Base-by-base conservation (phyloP, 2,888 invertebrate species). In the Microplitis deprimator region DNA sequence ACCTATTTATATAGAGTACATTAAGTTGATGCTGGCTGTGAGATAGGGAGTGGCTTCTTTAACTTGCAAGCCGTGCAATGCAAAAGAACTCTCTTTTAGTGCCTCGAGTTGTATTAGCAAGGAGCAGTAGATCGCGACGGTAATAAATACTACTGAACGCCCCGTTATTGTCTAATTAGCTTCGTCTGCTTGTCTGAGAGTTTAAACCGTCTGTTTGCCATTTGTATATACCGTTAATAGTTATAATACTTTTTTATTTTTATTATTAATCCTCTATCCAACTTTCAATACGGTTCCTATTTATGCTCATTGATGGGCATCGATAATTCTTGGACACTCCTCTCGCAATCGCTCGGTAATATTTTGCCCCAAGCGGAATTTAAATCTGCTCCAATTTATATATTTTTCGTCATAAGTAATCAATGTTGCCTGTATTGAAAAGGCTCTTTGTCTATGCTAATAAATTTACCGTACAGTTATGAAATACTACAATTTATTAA, bases 121-220 rank as follows among this genome's bases (percentile, higher is more conserved):
- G 59, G 72, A 62, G 65, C 77, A 77, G 70, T 75, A 79, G 69
- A 73, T 75, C 72, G 77, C 41, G 73, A 67, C 70, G 73, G 78
- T 80, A 76, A 80, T 82, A 80, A 80, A 80, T 79, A 81, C 78
- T 64, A 79, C 73, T 76, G 77, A 76, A 68, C 69, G 73, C 73
- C 50, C 77, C 79, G 80, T 81, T 80, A 82, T 82, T 82, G 82
- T 81, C 81, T 82, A 82, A 82, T 82, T 80, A 81, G 77, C 78
- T 80, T 60, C 65, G 50, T 71, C 68, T 75, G 74, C 71, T 75
- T 79, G 77, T 81, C 77, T 80, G 78, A 79, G 75, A 29, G 79
- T 78, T 50, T 50, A 68, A 77, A 73, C 75, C 73, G 73, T 69
- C 77, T 74, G 71, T 79, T 68, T 77, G 68, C 71, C 68, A 64